Conservation (phyloP, 1,140 invertebrate genomes). For the Macrobrachium nipponense region DNA sequence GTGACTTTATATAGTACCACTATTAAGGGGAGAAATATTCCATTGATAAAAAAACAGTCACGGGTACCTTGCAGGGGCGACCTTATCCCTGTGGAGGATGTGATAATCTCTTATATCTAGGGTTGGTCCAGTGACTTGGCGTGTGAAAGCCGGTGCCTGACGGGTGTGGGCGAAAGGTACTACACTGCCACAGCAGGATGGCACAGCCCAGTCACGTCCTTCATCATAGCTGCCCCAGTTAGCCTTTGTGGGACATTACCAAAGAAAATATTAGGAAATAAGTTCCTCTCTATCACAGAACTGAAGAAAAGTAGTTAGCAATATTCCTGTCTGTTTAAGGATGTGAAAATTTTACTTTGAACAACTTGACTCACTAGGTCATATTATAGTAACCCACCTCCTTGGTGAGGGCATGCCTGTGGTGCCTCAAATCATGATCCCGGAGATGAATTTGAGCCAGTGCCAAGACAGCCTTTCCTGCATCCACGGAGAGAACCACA, state of each 20-base stretch:
- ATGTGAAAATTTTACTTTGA: too few relatives aligned
- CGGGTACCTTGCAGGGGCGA: slow-evolving; percentile 51
- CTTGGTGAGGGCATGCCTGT: slow-evolving; percentile 45
- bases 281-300: background rate
- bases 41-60: background rate
- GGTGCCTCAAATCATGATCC: slow-evolving; percentile 42
- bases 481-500: slow-evolving; percentile 61
- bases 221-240: slow-evolving; percentile 40
- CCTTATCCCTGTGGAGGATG: slow-evolving; percentile 42
- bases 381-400: slow-evolving; percentile 28
- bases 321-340: too few relatives aligned
- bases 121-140: slow-evolving; percentile 57
- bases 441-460: slow-evolving; percentile 42
- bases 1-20: too few relatives aligned
- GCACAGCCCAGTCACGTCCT: slow-evolving; percentile 27
- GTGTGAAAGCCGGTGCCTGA: slow-evolving; percentile 55
- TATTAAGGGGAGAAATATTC: too few relatives aligned
- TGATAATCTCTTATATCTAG: slow-evolving; percentile 52
- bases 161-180: slow-evolving; percentile 58
- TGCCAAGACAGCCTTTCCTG: slow-evolving; percentile 51
- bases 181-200: slow-evolving; percentile 53
- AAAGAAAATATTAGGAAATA: background rate
- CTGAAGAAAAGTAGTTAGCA: background rate
- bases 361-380: background rate
- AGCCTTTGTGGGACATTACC: background rate